Evolutionary conservation across 2,113 vertebrate species (phyloP).

Genomic region (Lepus europaeus): DNA sequence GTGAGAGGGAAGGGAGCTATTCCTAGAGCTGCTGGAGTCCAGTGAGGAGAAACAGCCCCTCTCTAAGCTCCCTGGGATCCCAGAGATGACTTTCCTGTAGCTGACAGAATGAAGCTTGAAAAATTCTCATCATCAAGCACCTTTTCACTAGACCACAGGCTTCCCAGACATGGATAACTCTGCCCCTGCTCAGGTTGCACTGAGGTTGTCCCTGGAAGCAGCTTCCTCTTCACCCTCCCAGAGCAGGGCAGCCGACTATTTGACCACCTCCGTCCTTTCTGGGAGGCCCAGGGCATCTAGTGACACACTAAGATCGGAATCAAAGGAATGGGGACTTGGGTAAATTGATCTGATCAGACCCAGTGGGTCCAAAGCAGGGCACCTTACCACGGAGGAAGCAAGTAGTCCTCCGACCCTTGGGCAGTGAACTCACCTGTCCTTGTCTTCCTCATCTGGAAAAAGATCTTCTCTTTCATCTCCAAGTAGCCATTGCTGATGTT

Average conservation of each 20-base stretch:
- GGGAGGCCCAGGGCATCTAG: background rate
- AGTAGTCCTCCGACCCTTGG: fast-evolving
- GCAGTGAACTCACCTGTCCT: background rate
- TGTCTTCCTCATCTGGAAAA: fast-evolving
- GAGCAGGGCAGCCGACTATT: background rate
- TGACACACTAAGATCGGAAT: background rate
- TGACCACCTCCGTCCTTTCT: background rate
- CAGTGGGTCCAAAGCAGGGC: too few relatives aligned
- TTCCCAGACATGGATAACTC: background rate
- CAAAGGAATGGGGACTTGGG: background rate
- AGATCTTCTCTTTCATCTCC: background rate
- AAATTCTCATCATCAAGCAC: background rate
- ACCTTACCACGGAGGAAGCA: fast-evolving
- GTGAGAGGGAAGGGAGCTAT: background rate
- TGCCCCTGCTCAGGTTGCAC: background rate
- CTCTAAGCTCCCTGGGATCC: background rate
- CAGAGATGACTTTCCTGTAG: background rate
- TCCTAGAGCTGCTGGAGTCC: background rate
- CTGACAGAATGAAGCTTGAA: background rate
- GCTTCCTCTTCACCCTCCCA: background rate
- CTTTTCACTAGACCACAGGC: background rate
- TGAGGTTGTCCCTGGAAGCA: background rate
- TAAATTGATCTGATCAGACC: background rate
- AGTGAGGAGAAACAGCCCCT: background rate
- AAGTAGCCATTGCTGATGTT: background rate